Evolutionary conservation across 2,888 invertebrate species (phyloP), one percentile per base, ranked within the genome.

Genomic region (Drosophila neotestacea): DNA sequence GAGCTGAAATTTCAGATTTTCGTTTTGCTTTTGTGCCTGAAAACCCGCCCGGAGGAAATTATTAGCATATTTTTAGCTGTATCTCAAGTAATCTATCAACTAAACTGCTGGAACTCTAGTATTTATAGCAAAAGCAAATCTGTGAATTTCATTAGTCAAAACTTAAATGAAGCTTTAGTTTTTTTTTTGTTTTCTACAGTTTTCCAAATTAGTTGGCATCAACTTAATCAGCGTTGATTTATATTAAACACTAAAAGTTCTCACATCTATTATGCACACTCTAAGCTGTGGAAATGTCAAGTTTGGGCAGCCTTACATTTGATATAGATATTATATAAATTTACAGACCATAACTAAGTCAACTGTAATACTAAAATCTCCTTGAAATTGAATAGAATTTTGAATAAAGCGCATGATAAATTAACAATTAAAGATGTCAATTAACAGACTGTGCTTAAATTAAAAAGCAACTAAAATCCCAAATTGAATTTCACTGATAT

Each of bases 1-100:
- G 77, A 79, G 70, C 64, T 61, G 62, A 39, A 71, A 32, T 30
- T 39, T 44, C 32, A 58, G 16, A 48, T 59, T 59, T 27, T 38
- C 30, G 10, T 22, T 47, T 47, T 13, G 22, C 22, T 22, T 22
- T 22, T 22, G 22, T 22, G 22, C 22, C 22, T 22, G 3, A 22
- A 22, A 22, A 22, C 11, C 32, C 48, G 11, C 4, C 7, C 10
- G 4, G 32, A 16, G 11, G 3, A 28, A 28, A 28, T 44, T n/a
- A 44, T 44, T 44, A 44, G 27, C 27, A 28, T 48, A 32, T 34
- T 10, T 48, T 34, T 48, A 34, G 1, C 0, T 6, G n/a, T 2
- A 47, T n/a, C 6, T 0, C 7, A 54, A 38, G 9, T 13, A 41
- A 55, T 55, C 11, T 22, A 55, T 44, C 55, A 42, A 42, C 11